Evolutionary conservation across 2,113 vertebrate species (phyloP), one percentile per base, ranked within the genome.

Genomic region (Tychaedon coryphoeus): DNA sequence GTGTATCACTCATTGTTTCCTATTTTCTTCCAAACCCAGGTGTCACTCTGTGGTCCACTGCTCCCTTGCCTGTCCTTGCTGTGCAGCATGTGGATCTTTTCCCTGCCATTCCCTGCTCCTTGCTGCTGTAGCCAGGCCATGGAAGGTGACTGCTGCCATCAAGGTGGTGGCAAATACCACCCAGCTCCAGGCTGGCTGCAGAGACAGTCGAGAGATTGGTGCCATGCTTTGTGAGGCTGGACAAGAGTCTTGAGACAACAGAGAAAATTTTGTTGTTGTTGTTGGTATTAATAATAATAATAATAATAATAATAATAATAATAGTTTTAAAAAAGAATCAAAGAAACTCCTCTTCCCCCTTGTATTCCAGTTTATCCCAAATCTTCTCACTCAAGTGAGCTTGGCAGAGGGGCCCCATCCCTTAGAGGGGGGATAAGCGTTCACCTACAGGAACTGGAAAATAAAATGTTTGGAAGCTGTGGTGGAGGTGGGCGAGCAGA

Each of bases 401-500:
- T 60, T 2, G 4, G 62, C 82, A 93, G 78, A 67, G 47, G 11
- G 56, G 33, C 34, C 10, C 22, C 5, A 2, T 47, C 0, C 0
- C 42, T 89, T 40, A 26, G 54, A 29, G 29, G 2, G 6, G 6
- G 28, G 4, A 50, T n/a, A 73, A 71, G n/a, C 1, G 7, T 54
- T 90, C 36, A 12, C 56, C 17, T 70, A 70, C 33, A 40, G 74
- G 65, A 58, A 18, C 18, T 29, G 64, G 47, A 36, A 43, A 50
- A 31, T 29, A 53, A 61, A 75, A 54, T 0, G 0, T 72, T 56
- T 61, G 64, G 66, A 60, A 47, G 31, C 60, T 69, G 48, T 2
- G 2, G 17, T 0, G 7, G 70, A 60, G 79, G 38, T 0, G 5
- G 78, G 31, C 0, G 0, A 81, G 60, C 1, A 1, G 38, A 80